Evolutionary conservation across 2,797 vertebrate species (phyloP).

Genomic region (Coregonus suidteri): DNA sequence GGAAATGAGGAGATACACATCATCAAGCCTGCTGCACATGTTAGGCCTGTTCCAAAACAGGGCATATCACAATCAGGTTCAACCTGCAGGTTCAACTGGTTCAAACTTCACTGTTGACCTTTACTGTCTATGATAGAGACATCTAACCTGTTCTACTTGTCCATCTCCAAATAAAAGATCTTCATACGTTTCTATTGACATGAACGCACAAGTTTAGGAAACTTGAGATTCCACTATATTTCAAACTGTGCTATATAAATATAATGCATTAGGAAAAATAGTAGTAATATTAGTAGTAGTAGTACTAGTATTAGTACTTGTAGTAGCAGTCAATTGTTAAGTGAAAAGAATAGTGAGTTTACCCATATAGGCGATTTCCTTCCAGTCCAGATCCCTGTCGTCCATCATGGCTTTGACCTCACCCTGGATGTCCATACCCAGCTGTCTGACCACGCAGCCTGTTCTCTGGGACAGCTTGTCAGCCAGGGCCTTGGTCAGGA

Average conservation of each 20-base stretch:
- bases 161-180: not conserved
- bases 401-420: slow-evolving; percentile 68
- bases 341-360: not conserved
- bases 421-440: slow-evolving; percentile 67
- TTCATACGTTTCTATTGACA: not conserved
- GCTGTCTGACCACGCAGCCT: slow-evolving; percentile 68
- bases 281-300: no score
- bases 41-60: no score
- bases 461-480: slow-evolving; percentile 62
- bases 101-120: not conserved
- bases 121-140: no score
- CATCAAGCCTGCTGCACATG: no score
- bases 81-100: not conserved
- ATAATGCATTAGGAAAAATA: no score
- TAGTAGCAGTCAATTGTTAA: not conserved
- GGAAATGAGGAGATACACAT: no score
- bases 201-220: no score
- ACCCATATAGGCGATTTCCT: slow-evolving; percentile 92
- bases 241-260: no score
- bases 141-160: not conserved
- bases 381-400: slow-evolving; percentile 79
- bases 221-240: no score
- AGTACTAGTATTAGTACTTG: no score
- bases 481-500: slow-evolving; percentile 61
- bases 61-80: no score